Evolutionary conservation across 2,113 vertebrate genomes (phyloP), one percentile per base, ranked within the genome.

Genomic region (Herpetotheres cachinnans): DNA sequence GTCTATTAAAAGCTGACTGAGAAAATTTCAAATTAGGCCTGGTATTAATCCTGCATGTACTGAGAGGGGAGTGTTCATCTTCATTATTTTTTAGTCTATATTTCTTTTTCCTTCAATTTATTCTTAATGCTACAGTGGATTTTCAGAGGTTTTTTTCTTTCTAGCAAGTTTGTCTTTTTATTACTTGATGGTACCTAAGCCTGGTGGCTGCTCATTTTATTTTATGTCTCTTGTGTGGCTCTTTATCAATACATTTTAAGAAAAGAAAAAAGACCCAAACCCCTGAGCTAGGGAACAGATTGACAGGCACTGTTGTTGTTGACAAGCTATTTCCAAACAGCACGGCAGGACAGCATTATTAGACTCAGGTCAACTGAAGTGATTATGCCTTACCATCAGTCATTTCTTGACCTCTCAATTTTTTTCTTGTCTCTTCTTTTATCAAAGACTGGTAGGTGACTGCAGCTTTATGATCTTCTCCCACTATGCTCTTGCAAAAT

Each of bases 311-410:
- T 58, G 25, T 61, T 82, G 78, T 17, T 93, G 56, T 90, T 93
- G 62, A 90, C 85, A 93, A 93, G 50, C 63, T 76, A 78, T 93
- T 94, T 93, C 86, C 79, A 91, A 95, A 62, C n/a, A 90, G 50
- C 82, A 42, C 1, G 0, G 76, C 62, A 86, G 79, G 93, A 91
- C 50, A 79, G 55, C 42, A 70, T 91, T 88, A 82, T 83, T 80
- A 90, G 38, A 59, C n/a, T 71, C 32, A 46, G 36, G 56, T 50
- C 0, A 1, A 38, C 71, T 93, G 74, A 91, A 88, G 62, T 49
- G 62, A 54, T 77, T 73, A 38, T 89, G 8, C 76, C 26, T 90
- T 67, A 62, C 62, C 32, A 72, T 94, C 82, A 93, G 58, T 58
- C 71, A 73, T 88, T 86, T 80, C 62, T 69, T 0, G 0, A 66